phyloP scores from a whole-genome alignment of 2,888 invertebrate species.

The Mamestra brassicae region DNA sequence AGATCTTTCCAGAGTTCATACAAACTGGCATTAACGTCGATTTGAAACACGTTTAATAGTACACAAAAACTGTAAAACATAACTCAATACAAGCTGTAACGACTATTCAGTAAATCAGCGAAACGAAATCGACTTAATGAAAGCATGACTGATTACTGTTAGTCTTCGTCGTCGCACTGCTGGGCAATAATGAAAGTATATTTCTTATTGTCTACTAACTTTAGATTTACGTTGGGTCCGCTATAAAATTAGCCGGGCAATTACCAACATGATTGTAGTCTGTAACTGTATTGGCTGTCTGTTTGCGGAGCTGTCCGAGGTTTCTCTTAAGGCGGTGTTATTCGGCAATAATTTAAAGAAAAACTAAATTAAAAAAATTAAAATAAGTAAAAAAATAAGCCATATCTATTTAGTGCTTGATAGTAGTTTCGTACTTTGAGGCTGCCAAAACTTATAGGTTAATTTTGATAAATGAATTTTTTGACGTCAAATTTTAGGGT shows the following conservation, averaged over 20 bases:
- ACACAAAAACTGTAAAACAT: constrained; percentile 1
- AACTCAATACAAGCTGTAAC: background rate
- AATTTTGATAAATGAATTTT: too few relatives aligned
- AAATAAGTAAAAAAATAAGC: too few relatives aligned
- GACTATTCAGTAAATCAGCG: constrained; percentile 4
- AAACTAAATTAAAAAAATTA: too few relatives aligned
- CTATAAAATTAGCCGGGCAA: constrained; percentile 29
- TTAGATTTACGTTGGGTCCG: constrained; percentile 4
- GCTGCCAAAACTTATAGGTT: too few relatives aligned
- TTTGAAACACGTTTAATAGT: background rate
- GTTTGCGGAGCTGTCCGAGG: background rate
- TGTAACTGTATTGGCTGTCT: background rate
- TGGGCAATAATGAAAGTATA: constrained; percentile 28
- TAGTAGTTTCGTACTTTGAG: too few relatives aligned
- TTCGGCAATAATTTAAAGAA: too few relatives aligned
- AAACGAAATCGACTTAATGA: constrained; percentile 28
- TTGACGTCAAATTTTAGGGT: too few relatives aligned
- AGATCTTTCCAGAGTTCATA: too few relatives aligned
- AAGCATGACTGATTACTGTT: constrained; percentile 13
- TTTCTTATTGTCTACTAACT: constrained; percentile 29
- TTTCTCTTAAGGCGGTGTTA: constrained; percentile 16
- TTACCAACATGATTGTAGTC: constrained; percentile 15
- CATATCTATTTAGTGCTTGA: too few relatives aligned
- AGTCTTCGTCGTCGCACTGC: background rate
- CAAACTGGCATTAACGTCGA: too few relatives aligned